phyloP scores from a whole-genome alignment of 92 coral and sea anemone genomes.

The Epizoanthus ramosus region DNA sequence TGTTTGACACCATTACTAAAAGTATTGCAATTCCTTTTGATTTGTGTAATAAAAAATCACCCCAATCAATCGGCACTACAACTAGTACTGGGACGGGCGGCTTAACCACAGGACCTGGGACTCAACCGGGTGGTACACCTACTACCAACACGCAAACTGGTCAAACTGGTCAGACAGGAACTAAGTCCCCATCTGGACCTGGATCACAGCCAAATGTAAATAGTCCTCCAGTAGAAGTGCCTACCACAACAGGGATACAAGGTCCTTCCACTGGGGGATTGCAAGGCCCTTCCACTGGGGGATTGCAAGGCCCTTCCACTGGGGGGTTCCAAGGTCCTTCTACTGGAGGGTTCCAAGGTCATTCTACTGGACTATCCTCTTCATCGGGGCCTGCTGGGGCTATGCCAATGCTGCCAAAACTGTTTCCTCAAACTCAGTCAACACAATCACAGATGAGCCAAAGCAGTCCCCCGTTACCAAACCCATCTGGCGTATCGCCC shows the following conservation, averaged over 20 bases:
- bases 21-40: conserved; percentile 26
- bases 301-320: too few relatives aligned
- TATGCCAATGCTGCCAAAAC: background rate
- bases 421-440: background rate
- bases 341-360: too few relatives aligned
- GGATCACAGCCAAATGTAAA: too few relatives aligned
- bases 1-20: conserved; percentile 37
- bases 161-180: background rate
- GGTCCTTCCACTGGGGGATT: too few relatives aligned
- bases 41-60: conserved; percentile 7
- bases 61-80: conserved; percentile 7
- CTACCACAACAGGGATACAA: too few relatives aligned
- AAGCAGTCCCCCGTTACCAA: conserved; percentile 7
- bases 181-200: too few relatives aligned
- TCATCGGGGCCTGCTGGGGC: background rate
- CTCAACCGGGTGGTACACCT: background rate
- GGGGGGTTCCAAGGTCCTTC: too few relatives aligned
- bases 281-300: too few relatives aligned
- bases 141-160: background rate
- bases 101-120: background rate
- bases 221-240: too few relatives aligned
- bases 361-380: too few relatives aligned
- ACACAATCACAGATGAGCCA: background rate
- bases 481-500: conserved; percentile 7
- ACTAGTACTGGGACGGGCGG: background rate